phyloP scores from a whole-genome alignment of 1,140 invertebrate genomes.

The Condylostylus longicornis region DNA sequence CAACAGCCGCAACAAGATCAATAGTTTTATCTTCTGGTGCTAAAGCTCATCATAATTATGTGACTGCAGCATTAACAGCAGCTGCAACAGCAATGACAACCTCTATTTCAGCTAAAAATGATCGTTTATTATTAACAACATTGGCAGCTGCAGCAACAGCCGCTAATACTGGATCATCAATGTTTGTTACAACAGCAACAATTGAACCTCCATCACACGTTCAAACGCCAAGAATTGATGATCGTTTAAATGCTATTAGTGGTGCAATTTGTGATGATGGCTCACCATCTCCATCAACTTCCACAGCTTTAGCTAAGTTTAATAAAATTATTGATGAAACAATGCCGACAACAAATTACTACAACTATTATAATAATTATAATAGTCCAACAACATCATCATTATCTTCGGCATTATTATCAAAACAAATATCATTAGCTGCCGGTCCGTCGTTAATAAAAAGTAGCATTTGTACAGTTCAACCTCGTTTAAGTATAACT shows the following conservation, averaged over 20 bases:
- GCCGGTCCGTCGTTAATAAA: not conserved
- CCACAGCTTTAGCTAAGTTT: conserved; percentile 33
- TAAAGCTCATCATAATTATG: too few relatives aligned
- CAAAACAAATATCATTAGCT: conserved; percentile 4
- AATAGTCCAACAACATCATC: conserved; percentile 2
- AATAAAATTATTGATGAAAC: conserved; percentile 29
- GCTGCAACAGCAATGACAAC: not conserved
- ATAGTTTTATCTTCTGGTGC: too few relatives aligned
- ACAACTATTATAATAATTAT: conserved; percentile 5
- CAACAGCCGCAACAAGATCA: conserved; percentile 12
- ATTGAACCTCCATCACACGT: too few relatives aligned
- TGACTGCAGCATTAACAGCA: too few relatives aligned
- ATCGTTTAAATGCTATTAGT: too few relatives aligned
- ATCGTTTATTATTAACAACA: conserved; percentile 3
- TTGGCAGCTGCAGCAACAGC: conserved; percentile 13
- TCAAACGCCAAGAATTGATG: too few relatives aligned
- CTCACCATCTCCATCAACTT: too few relatives aligned
- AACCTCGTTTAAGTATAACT: conserved; percentile 6
- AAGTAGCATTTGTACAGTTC: not conserved
- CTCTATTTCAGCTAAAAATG: not conserved
- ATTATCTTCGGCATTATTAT: conserved; percentile 8
- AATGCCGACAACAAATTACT: conserved; percentile 13
- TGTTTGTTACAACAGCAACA: conserved; percentile 10
- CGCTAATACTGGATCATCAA: conserved; percentile 17
- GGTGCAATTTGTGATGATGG: too few relatives aligned